Base-by-base conservation (phyloP, 1,140 invertebrate species). In the Drosophila grimshawi region DNA sequence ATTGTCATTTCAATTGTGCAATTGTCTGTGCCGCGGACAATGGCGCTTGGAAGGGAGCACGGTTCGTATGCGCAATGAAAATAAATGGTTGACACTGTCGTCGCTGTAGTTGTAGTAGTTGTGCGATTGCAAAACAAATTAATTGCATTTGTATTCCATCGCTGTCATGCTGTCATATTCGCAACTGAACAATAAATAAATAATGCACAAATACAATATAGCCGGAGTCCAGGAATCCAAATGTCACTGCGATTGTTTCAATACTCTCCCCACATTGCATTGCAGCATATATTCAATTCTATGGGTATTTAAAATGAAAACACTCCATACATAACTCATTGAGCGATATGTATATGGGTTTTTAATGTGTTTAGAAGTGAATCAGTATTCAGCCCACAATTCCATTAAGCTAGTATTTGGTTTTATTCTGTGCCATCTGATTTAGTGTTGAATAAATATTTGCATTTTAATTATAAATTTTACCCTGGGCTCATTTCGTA, bases 131-230 rank as follows among this genome's bases (percentile, higher is more conserved):
- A 33, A 61, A 73, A 61, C 64, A 68, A 61, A 49, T 56, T 73
- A 68, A 73, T 73, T 73, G 56, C 49, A 68, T 49, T 61, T 35
- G 64, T 39, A 55, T 61, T 52, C 29, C 27, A n/a, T 7, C 30
- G 30, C 2, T 19, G 19, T 8, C 51, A 33, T 4, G 51, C 4
- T 53, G 32, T 30, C 29, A 27, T 49, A 10, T 7, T 32, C 32
- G 27, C 35, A 68, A 52, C 19, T 52, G 19, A 33, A 49, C 64
- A 35, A 39, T 19, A 49, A 59, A 37, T 49, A 59, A 59, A 49
- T 33, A 65, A 49, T 27, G 53, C 19, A 1, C 45, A 19, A 45
- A 37, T 35, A 11, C 3, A 6, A 32, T 30, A 6, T 1, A 53
- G 19, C 19, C 19, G 19, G 19, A 19, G 33, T 33, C 33, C 52